phyloP scores from a whole-genome alignment of 2,888 invertebrate species.

The Acrobasis suavella region DNA sequence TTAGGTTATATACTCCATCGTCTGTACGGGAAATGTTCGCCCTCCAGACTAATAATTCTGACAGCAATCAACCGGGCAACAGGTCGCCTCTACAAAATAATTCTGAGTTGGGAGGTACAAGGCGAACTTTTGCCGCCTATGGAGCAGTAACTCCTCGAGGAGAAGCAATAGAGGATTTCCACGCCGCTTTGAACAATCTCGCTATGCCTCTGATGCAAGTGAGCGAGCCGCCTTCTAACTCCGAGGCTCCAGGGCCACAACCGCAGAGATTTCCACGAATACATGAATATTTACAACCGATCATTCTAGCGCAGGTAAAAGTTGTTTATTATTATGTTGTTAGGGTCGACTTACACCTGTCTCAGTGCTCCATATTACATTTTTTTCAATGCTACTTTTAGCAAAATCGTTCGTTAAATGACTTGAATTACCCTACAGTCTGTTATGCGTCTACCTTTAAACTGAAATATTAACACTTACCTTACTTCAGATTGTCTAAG shows the following conservation, averaged over 20 bases:
- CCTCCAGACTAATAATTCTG: conserved; percentile 48
- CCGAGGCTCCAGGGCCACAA: conserved; percentile 47
- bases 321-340: too few relatives aligned
- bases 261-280: conserved; percentile 63
- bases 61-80: conserved; percentile 45
- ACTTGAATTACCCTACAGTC: too few relatives aligned
- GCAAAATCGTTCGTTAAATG: too few relatives aligned
- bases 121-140: conserved; percentile 48
- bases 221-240: conserved; percentile 74
- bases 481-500: too few relatives aligned
- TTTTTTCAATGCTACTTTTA: background rate
- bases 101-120: conserved; percentile 38
- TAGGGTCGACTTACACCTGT: too few relatives aligned
- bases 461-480: too few relatives aligned
- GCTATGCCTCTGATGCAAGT: conserved; percentile 83
- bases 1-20: conserved; percentile 70
- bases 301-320: conserved; percentile 74
- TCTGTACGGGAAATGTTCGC: conserved; percentile 72
- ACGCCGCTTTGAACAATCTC: conserved; percentile 60
- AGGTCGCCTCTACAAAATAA: conserved; percentile 41
- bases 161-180: conserved; percentile 48
- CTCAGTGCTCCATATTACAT: background rate
- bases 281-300: conserved; percentile 74
- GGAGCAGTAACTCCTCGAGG: conserved; percentile 51
- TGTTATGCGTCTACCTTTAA: too few relatives aligned